Conservation (phyloP, 2,888 invertebrate genomes). For the Iphiclides podalirius region DNA sequence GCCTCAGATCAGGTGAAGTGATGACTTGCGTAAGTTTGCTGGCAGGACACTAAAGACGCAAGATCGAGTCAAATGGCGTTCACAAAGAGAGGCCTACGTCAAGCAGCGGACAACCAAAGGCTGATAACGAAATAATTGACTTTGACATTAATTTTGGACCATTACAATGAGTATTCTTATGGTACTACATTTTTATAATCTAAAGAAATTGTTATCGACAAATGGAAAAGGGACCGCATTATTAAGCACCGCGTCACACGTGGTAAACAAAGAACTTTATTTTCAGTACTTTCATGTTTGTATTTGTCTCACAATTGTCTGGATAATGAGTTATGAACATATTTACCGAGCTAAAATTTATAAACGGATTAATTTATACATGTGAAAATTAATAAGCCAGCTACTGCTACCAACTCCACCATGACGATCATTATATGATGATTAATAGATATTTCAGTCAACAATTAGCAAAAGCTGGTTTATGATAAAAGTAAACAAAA, state of each 20-base stretch:
- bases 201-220: constrained; percentile 14
- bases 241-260: constrained; percentile 1
- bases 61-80: no score
- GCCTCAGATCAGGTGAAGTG: no score
- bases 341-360: no score
- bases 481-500: no score
- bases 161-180: no score
- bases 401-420: background rate
- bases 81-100: no score
- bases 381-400: background rate
- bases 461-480: background rate
- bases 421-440: background rate
- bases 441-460: background rate
- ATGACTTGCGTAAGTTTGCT: no score
- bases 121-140: no score
- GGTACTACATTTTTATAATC: no score
- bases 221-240: constrained; percentile 9
- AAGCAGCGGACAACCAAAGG: no score
- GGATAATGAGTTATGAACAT: background rate
- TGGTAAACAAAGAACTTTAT: constrained; percentile 17
- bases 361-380: background rate
- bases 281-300: constrained; percentile 11
- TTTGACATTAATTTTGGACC: no score
- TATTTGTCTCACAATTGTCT: background rate
- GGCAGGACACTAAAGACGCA: no score